These are phyloP conservation scores for Drosophila fungiperda DNA, from an alignment of 2,888 invertebrate species.

Conservation along the genomic window DNA sequence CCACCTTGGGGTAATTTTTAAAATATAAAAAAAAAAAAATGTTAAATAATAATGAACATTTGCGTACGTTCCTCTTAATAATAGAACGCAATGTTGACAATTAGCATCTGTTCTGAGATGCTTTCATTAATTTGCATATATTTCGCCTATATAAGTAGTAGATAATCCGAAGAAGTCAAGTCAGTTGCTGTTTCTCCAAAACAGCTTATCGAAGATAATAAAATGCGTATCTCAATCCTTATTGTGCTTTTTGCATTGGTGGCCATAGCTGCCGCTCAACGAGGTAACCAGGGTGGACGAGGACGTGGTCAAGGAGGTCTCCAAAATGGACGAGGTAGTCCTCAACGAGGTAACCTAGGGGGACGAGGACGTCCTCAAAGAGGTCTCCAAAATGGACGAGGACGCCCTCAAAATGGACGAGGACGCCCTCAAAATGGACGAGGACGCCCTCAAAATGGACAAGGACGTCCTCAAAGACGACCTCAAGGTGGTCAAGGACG, in stretches of 20 bases:
- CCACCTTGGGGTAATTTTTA: neutral
- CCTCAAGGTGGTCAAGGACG: neutral
- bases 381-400: too few relatives aligned
- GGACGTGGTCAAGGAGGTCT: neutral
- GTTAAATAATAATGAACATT: too few relatives aligned
- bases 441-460: too few relatives aligned
- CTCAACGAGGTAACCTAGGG: neutral
- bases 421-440: too few relatives aligned
- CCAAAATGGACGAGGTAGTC: neutral
- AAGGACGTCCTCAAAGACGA: neutral
- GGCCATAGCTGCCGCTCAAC: conserved; percentile 19
- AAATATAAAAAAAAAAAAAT: too few relatives aligned
- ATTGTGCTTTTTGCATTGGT: conserved; percentile 14
- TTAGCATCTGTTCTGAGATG: conserved; percentile 25
- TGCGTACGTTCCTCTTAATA: too few relatives aligned
- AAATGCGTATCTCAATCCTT: conserved; percentile 29
- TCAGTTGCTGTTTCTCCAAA: conserved; percentile 2
- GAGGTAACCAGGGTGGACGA: neutral
- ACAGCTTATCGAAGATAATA: neutral
- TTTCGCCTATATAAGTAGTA: conserved; percentile 14
- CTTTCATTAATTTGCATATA: neutral
- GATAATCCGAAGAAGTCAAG: neutral
- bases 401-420: too few relatives aligned
- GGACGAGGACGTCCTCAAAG: neutral
- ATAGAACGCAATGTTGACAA: conserved; percentile 15